phyloP scores from a whole-genome alignment of 1,140 invertebrate genomes.

The Trichomalopsis sarcophagae region DNA sequence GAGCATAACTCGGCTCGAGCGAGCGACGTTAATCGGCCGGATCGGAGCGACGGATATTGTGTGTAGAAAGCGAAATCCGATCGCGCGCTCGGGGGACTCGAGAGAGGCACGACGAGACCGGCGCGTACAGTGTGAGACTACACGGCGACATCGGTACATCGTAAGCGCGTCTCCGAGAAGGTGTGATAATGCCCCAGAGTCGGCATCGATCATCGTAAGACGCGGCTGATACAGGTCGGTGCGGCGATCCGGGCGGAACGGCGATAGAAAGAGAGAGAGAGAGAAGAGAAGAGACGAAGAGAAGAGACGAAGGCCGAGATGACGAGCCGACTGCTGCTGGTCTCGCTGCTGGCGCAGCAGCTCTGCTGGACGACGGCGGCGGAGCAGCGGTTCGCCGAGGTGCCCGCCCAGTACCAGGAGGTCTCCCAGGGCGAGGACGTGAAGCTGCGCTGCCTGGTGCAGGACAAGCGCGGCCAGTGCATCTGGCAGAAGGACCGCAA shows the following conservation, averaged over 20 bases:
- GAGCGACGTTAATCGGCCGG: background rate
- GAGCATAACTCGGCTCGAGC: background rate
- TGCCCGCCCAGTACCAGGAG: conserved; percentile 87
- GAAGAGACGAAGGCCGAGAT: background rate
- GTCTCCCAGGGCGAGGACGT: conserved; percentile 90
- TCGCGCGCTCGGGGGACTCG: background rate
- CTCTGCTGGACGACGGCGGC: background rate
- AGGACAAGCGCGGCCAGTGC: conserved; percentile 90
- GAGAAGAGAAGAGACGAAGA: background rate
- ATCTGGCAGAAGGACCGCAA: conserved; percentile 95
- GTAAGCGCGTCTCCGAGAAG: background rate
- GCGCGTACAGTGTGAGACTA: no score
- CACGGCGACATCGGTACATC: no score
- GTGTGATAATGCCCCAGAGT: background rate
- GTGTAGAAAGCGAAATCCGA: background rate
- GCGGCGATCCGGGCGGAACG: no score
- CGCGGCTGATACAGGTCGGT: no score
- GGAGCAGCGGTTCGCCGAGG: conserved; percentile 87
- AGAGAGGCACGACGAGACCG: no score
- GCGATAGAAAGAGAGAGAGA: no score
- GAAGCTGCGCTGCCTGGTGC: conserved; percentile 86
- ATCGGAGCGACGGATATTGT: background rate
- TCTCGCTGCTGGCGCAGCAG: background rate
- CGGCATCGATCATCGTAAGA: background rate
- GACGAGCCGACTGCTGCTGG: background rate